A percentile compares a stretch with the other conserved stretches of the same genome.
Evolutionary conservation across 2,797 vertebrate genomes (phyloP).

Genomic region (Channa striata): DNA sequence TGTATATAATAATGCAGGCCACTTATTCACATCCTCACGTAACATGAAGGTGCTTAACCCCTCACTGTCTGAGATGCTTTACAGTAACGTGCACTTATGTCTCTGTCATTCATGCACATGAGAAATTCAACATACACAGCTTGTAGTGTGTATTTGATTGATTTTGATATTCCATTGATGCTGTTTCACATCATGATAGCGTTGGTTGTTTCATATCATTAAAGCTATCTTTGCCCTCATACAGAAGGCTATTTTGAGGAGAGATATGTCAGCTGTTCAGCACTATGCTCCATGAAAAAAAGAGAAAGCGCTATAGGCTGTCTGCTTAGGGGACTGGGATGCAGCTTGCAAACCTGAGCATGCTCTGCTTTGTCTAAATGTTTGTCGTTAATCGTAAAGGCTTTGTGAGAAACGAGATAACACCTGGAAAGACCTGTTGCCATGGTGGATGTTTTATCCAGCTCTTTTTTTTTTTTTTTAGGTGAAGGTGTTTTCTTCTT

Average conservation of each 20-base stretch:
- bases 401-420: slow-evolving; percentile 62
- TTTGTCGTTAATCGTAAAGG: slow-evolving; percentile 65
- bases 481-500: slow-evolving; percentile 27
- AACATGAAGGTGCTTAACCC: neutral
- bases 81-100: neutral
- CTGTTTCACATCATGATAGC: neutral
- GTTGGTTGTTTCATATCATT: slow-evolving; percentile 51
- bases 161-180: slow-evolving; percentile 61
- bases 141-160: slow-evolving; percentile 39
- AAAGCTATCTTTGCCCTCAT: slow-evolving; percentile 79
- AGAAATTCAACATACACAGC: slow-evolving; percentile 42
- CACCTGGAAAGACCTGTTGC: slow-evolving; percentile 26
- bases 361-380: slow-evolving; percentile 55
- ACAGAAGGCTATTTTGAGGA: slow-evolving; percentile 85
- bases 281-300: slow-evolving; percentile 77
- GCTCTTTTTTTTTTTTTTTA: slow-evolving; percentile 31
- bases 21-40: neutral
- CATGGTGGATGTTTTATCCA: slow-evolving; percentile 43
- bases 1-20: neutral
- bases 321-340: slow-evolving; percentile 63
- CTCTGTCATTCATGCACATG: slow-evolving; percentile 43
- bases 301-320: slow-evolving; percentile 65
- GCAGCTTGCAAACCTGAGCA: slow-evolving; percentile 50
- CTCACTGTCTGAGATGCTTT: neutral
- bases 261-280: slow-evolving; percentile 88